Evolutionary conservation across 2,797 vertebrate species (phyloP).

Genomic region (Argya squamiceps): DNA sequence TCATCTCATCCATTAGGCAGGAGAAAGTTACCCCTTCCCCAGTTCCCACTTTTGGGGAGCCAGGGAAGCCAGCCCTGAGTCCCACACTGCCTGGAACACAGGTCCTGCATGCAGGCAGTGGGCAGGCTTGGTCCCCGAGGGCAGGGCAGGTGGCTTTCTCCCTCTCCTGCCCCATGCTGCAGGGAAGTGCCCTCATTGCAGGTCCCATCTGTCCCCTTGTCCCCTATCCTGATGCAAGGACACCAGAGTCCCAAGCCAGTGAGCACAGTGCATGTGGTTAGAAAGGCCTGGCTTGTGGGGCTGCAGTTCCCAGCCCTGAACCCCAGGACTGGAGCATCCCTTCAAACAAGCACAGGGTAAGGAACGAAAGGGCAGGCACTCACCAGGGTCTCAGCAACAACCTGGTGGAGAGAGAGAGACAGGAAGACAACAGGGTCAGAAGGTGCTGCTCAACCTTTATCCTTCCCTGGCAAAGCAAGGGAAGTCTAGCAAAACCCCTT

Average conservation of each 20-base stretch:
- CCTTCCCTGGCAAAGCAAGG: neutral
- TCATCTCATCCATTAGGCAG: too few species aligned
- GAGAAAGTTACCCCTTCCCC: neutral
- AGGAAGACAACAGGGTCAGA: constrained; percentile 73
- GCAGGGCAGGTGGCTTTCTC: neutral
- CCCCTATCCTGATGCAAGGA: neutral
- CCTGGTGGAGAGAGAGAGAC: constrained; percentile 75
- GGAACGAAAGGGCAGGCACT: constrained; percentile 59
- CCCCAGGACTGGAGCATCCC: neutral
- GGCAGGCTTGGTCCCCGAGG: neutral
- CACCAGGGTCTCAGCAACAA: constrained; percentile 83
- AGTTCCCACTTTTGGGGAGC: rapidly evolving
- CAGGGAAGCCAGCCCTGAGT: neutral
- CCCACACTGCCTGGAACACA: rapidly evolving
- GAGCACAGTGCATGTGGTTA: neutral
- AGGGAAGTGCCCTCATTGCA: neutral
- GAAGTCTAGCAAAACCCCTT: neutral
- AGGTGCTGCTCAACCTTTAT: neutral
- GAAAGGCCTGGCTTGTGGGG: neutral
- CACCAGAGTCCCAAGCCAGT: neutral
- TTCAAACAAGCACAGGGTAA: neutral
- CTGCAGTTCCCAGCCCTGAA: neutral
- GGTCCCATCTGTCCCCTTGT: neutral
- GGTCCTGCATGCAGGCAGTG: neutral
- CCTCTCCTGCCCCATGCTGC: neutral